Conservation (phyloP, 2,797 vertebrate genomes). For the Danio albolineatus region DNA sequence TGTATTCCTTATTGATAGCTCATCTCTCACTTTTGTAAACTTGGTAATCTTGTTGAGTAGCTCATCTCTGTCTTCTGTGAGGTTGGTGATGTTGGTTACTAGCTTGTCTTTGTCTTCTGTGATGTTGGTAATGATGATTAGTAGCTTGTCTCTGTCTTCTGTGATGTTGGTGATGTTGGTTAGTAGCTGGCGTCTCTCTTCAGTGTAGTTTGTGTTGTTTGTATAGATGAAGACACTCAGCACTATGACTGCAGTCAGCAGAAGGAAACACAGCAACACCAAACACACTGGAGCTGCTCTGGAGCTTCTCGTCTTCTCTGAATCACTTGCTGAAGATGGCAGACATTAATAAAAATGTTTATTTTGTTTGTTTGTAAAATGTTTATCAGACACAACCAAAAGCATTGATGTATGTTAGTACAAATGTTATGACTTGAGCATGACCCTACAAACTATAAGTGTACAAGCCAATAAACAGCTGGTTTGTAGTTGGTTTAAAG, state of each 20-base stretch:
- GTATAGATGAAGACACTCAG: background rate
- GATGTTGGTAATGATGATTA: background rate
- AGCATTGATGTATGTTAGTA: too few relatives aligned
- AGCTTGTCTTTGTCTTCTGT: background rate
- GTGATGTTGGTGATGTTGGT: background rate
- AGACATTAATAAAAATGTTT: background rate
- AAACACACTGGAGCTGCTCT: constrained; percentile 11
- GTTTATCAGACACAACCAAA: too few relatives aligned
- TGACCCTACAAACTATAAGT: too few relatives aligned
- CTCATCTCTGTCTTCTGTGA: background rate
- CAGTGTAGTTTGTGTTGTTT: background rate
- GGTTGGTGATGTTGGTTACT: background rate
- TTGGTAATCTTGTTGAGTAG: background rate
- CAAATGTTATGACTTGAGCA: too few relatives aligned
- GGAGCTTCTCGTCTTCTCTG: background rate
- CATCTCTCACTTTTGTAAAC: background rate
- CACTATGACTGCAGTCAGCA: constrained; percentile 22
- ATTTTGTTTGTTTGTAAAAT: too few relatives aligned
- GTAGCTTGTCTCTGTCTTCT: background rate
- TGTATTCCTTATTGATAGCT: background rate
- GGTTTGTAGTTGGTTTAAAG: too few relatives aligned
- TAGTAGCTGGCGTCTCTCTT: background rate
- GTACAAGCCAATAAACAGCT: too few relatives aligned
- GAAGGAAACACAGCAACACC: constrained; percentile 25
- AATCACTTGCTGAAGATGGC: background rate